Evolutionary conservation across 2,888 invertebrate genomes (phyloP).

Genomic region (Chaitophorus viminalis): DNA sequence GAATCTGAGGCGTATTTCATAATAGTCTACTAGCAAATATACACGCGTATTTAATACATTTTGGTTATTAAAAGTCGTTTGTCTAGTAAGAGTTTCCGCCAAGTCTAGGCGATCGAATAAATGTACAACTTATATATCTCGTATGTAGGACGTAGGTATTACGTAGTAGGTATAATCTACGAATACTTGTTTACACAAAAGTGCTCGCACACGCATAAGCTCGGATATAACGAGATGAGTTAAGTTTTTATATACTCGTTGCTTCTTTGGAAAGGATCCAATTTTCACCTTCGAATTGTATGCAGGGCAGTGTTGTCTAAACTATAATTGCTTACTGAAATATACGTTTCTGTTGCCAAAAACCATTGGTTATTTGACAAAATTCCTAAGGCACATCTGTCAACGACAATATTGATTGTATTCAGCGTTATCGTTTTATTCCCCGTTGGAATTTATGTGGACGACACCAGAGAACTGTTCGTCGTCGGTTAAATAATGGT

Average conservation of each 20-base stretch:
- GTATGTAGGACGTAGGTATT: background rate
- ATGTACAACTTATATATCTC: background rate
- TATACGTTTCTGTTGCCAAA: conserved; percentile 16
- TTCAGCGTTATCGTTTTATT: background rate
- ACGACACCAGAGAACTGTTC: background rate
- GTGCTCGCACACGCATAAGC: background rate
- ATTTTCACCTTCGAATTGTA: background rate
- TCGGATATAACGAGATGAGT: background rate
- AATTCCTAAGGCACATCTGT: background rate
- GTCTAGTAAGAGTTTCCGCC: background rate
- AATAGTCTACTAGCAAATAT: background rate
- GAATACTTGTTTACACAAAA: background rate
- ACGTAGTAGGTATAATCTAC: background rate
- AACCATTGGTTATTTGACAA: background rate
- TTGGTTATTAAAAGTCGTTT: background rate
- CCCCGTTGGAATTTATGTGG: background rate
- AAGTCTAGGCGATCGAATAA: background rate
- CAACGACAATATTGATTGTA: background rate
- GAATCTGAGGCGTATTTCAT: too few species aligned
- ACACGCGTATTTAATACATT: background rate
- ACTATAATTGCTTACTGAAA: background rate
- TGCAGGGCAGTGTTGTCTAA: background rate
- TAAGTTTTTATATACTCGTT: background rate
- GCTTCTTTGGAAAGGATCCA: background rate
- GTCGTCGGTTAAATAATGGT: background rate